These are phyloP conservation scores for Caenorhabditis afra DNA, from an alignment of 2,888 invertebrate genomes.

Conservation along the genomic window DNA sequence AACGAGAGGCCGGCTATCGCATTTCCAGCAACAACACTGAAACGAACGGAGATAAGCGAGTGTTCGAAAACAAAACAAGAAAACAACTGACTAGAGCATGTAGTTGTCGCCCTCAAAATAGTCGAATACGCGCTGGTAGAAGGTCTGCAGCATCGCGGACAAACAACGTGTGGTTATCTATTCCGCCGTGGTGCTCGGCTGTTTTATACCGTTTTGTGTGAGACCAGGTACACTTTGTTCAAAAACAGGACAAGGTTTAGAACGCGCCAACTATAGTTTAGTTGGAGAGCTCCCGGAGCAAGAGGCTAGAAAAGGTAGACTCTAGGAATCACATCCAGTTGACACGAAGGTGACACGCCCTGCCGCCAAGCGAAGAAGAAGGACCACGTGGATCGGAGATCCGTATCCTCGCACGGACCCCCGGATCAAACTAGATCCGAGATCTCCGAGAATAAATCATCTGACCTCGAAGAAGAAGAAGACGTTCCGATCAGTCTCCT, in stretches of 20 bases:
- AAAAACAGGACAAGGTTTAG: conserved; percentile 22
- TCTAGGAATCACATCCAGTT: conserved; percentile 3
- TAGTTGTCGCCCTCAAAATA: conserved; percentile 45
- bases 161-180: conserved; percentile 18
- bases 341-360: background rate
- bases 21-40: conserved; percentile 58
- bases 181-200: conserved; percentile 10
- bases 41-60: background rate
- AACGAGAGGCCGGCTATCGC: conserved; percentile 39
- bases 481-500: background rate
- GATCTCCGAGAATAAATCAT: background rate
- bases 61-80: background rate
- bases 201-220: conserved; percentile 15
- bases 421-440: conserved; percentile 15
- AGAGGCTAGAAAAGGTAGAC: conserved; percentile 13
- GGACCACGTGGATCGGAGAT: background rate
- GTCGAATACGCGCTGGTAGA: conserved; percentile 28
- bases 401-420: too few relatives aligned
- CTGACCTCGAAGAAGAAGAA: background rate
- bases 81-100: conserved; percentile 50
- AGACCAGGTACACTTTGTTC: conserved; percentile 5
- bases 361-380: background rate
- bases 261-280: conserved; percentile 10
- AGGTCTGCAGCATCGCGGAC: conserved; percentile 27
- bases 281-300: background rate